Base-by-base conservation (phyloP, 2,113 vertebrate genomes). In the Gracilinanus agilis region DNA sequence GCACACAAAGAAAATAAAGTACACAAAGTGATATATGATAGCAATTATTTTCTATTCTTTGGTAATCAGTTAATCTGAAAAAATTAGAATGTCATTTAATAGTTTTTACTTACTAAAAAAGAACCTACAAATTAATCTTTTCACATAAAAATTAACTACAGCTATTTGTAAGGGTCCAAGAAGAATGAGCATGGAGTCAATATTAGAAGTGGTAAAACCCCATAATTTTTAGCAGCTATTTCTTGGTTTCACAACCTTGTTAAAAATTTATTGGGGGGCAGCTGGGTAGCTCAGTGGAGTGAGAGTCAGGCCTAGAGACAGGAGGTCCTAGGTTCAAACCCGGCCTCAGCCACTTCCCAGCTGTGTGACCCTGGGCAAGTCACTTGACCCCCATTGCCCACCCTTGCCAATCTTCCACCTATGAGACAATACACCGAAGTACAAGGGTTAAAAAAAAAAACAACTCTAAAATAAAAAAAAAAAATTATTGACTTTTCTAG, bases 61-160 rank as follows among this genome's bases (percentile, higher is more conserved):
- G 67, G 16, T 34, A 67, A 67, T 34, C 3, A 34, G 89, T 92
- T 93, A 88, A 91, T 92, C 92, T 90, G 93, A 91, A 92, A 40
- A 92, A 29, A 83, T 44, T 9, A 97, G 67, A 90, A 88, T 44
- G 53, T 94, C 19, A 92, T 53, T 95, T 94, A 91, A 94, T 19
- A 95, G 24, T 92, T 83, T 93, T 6, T 83, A 83, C 19, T 83
- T 8, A 19, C 67, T 16, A 40, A 44, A 67, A 58, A n/a, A 24
- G 90, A 88, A 90, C 34, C 4, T 16, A 61, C 44, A 91, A 94
- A 89, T 67, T 16, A 94, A 93, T n/a, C 34, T 12, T 92, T 91
- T 90, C 12, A 55, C 92, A 95, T 75, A 94, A 89, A 92, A 34
- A 90, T 21, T n/a, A 34, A 75, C 40, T 83, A 53, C 8, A 92